phyloP scores from a whole-genome alignment of 2,888 invertebrate genomes.

The Cantharis nigra region DNA sequence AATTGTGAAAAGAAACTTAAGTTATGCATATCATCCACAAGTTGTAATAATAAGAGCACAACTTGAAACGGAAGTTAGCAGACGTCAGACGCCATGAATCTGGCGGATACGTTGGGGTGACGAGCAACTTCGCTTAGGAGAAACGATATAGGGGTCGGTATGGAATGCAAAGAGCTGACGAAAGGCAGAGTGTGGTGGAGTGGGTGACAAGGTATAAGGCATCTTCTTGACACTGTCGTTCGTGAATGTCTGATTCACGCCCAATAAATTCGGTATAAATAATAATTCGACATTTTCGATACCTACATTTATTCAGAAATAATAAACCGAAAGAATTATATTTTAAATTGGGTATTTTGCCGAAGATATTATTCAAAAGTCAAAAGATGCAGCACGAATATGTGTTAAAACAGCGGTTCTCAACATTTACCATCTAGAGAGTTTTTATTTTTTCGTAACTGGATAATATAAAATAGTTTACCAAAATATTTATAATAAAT shows the following conservation, averaged over 20 bases:
- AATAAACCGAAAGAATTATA: background rate
- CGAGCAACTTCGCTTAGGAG: conserved; percentile 20
- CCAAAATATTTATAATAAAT: too few relatives aligned
- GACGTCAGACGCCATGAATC: conserved; percentile 28
- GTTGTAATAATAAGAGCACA: conserved; percentile 17
- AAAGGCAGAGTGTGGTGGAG: conserved; percentile 35
- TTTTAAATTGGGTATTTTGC: background rate
- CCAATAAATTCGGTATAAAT: conserved; percentile 19
- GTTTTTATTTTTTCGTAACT: too few relatives aligned
- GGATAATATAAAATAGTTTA: too few relatives aligned
- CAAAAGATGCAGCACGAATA: background rate
- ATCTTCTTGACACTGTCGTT: conserved; percentile 43
- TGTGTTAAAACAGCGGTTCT: background rate
- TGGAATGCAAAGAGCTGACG: conserved; percentile 29
- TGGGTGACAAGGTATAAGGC: conserved; percentile 50
- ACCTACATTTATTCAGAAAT: background rate
- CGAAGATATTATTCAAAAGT: background rate
- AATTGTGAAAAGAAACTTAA: background rate
- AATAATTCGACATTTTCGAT: background rate
- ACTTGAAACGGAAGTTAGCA: conserved; percentile 25
- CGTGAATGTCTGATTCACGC: conserved; percentile 24
- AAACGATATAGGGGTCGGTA: conserved; percentile 26
- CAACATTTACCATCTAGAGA: too few relatives aligned
- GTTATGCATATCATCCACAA: background rate
- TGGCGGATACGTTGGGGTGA: conserved; percentile 20